A percentile compares a stretch with the other conserved stretches of the same genome.
Evolutionary conservation across 2,797 vertebrate genomes (phyloP).

Genomic region (Darevskia nairensis): DNA sequence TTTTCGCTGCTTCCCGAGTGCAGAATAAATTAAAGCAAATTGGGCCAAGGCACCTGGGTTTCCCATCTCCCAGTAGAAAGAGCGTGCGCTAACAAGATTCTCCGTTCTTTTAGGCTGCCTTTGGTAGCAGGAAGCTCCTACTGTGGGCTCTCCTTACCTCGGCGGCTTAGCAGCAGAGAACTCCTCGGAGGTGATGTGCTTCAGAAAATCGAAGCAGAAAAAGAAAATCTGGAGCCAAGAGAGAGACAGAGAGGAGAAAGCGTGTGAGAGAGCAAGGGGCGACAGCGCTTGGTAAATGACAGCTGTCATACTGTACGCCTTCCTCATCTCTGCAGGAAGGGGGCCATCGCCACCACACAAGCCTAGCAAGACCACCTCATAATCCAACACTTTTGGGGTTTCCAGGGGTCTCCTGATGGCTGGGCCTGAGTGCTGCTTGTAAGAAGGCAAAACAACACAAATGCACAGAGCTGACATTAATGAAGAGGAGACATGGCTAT

Average conservation of each 20-base stretch:
- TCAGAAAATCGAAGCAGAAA: constrained; percentile 99
- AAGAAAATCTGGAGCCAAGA: constrained; percentile 92
- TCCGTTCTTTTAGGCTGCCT: constrained; percentile 31
- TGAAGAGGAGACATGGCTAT: no score
- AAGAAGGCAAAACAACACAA: no score
- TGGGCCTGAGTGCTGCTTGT: rapidly evolving
- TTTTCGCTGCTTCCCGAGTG: constrained; percentile 66
- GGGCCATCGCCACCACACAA: constrained; percentile 31
- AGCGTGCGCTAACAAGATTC: constrained; percentile 55
- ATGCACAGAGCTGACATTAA: neutral
- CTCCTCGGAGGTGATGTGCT: constrained; percentile 98
- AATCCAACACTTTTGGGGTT: neutral
- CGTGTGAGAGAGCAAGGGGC: constrained; percentile 37
- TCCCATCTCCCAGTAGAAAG: constrained; percentile 62
- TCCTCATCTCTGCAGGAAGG: constrained; percentile 44
- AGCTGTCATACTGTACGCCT: neutral
- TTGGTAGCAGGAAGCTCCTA: constrained; percentile 45
- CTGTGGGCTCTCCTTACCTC: constrained; percentile 80
- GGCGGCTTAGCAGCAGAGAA: constrained; percentile 92
- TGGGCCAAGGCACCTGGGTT: constrained; percentile 67
- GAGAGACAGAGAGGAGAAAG: constrained; percentile 54
- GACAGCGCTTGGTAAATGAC: neutral
- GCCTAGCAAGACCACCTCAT: neutral
- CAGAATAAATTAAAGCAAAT: constrained; percentile 75
- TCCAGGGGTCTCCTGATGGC: neutral